These are phyloP conservation scores for Triops cancriformis DNA, from an alignment of 1,140 invertebrate species.

Conservation along the genomic window DNA sequence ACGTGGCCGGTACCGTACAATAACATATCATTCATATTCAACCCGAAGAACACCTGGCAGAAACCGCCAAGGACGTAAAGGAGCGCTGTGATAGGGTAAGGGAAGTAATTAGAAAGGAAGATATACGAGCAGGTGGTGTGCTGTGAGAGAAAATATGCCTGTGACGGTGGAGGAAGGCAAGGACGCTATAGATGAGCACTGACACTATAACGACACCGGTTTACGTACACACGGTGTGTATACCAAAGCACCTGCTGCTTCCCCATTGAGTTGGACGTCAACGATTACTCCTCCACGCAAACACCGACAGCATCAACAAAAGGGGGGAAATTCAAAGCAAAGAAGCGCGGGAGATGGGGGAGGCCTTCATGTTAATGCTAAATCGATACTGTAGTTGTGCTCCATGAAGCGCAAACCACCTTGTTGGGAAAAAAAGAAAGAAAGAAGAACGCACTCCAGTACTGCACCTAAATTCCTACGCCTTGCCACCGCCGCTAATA, in stretches of 20 bases:
- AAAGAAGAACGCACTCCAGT: neutral
- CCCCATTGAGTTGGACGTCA: neutral
- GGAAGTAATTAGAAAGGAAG: no score
- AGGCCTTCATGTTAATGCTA: neutral
- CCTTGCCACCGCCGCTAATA: neutral
- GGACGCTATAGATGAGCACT: neutral
- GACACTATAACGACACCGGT: neutral
- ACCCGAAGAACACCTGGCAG: no score
- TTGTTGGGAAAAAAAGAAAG: neutral
- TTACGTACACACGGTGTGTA: neutral
- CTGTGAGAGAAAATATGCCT: neutral
- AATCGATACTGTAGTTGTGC: neutral
- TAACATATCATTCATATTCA: no score
- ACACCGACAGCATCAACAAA: neutral
- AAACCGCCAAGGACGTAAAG: no score
- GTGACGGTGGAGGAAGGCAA: neutral
- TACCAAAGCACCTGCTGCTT: conserved; percentile 3
- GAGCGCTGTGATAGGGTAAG: no score
- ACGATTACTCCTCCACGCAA: neutral
- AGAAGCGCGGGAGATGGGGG: neutral
- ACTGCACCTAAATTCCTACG: neutral
- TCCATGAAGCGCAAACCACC: neutral
- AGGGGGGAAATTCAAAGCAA: neutral
- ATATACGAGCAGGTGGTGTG: no score
- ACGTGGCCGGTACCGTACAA: no score